Percentiles rank a stretch among this genome's conserved stretches.
Conservation (phyloP, 2,888 invertebrate species). For the Callimorpha dominula region DNA sequence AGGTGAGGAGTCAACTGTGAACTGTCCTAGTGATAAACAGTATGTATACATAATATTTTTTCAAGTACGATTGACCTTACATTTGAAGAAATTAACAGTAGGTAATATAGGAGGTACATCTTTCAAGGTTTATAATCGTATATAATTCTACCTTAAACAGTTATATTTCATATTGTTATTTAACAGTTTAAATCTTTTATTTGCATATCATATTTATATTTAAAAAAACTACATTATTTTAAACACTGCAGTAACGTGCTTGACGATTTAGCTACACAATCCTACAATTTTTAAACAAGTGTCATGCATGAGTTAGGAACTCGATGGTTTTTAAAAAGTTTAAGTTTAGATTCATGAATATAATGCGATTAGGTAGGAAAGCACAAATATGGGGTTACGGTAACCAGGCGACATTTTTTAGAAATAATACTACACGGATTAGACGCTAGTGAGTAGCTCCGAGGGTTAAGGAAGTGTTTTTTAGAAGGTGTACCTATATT, state of each 20-base stretch:
- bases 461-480: too few relatives aligned
- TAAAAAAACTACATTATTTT: slow-evolving; percentile 45
- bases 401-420: too few relatives aligned
- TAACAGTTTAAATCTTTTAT: slow-evolving; percentile 50
- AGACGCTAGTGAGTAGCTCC: too few relatives aligned
- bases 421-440: too few relatives aligned
- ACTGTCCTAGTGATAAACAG: not conserved
- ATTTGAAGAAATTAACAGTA: slow-evolving; percentile 25
- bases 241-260: slow-evolving; percentile 23
- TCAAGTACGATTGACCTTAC: slow-evolving; percentile 28
- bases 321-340: slow-evolving; percentile 7
- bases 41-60: not conserved
- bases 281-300: not conserved
- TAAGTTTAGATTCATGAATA: not conserved
- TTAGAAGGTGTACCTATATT: too few relatives aligned
- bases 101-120: slow-evolving; percentile 24
- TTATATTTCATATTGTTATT: slow-evolving; percentile 48
- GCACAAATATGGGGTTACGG: too few relatives aligned
- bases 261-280: not conserved
- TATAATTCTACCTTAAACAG: slow-evolving; percentile 39
- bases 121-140: slow-evolving; percentile 22
- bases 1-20: not conserved
- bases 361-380: too few relatives aligned
- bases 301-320: slow-evolving; percentile 49
- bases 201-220: slow-evolving; percentile 44